These are phyloP conservation scores for Rhimphoctona megacephalus DNA, from an alignment of 2,888 invertebrate species.

Conservation along the genomic window DNA sequence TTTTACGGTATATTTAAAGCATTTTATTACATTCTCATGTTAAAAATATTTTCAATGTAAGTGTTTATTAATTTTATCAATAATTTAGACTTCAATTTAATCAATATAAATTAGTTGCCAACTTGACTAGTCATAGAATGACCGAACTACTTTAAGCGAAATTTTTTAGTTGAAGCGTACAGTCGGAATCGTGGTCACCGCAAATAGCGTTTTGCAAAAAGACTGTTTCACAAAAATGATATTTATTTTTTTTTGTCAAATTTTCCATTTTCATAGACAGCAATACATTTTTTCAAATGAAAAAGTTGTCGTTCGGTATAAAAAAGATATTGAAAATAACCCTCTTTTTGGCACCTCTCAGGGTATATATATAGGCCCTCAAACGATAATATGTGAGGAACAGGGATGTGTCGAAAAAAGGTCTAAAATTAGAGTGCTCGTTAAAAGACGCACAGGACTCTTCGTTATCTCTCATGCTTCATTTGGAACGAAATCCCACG, in stretches of 20 bases:
- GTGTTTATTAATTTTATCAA: too few relatives aligned
- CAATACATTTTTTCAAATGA: not conserved
- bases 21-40: too few relatives aligned
- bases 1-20: too few relatives aligned
- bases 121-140: too few relatives aligned
- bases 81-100: too few relatives aligned
- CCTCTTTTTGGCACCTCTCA: not conserved
- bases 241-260: not conserved
- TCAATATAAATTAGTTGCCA: too few relatives aligned
- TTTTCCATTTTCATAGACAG: not conserved
- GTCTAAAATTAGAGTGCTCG: conserved; percentile 52
- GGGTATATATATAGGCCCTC: not conserved
- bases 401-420: conserved; percentile 18
- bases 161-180: too few relatives aligned
- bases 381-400: conserved; percentile 28
- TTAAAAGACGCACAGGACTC: conserved; percentile 28
- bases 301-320: not conserved
- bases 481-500: conserved; percentile 47
- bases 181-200: too few relatives aligned
- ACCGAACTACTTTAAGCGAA: too few relatives aligned
- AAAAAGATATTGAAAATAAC: not conserved
- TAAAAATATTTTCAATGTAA: too few relatives aligned
- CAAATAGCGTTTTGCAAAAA: not conserved
- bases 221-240: not conserved
- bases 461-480: conserved; percentile 60